Conservation (phyloP, 2,888 invertebrate genomes). For the Tethea ocularis region DNA sequence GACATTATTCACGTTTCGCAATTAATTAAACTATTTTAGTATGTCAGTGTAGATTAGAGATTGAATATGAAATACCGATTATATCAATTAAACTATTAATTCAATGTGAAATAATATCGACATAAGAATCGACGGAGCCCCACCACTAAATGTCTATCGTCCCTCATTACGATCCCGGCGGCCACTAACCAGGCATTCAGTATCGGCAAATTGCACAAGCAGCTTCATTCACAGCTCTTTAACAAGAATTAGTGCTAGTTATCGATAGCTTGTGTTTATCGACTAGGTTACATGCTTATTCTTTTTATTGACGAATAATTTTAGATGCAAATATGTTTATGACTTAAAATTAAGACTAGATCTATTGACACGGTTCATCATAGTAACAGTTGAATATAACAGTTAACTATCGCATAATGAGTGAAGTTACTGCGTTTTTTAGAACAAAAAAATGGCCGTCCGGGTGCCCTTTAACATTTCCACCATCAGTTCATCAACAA, state of each 20-base stretch:
- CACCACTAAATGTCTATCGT: slow-evolving; percentile 54
- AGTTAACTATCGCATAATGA: too few species aligned
- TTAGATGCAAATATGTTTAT: neutral
- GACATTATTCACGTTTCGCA: too few species aligned
- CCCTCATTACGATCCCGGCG: slow-evolving; percentile 48
- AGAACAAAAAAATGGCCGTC: too few species aligned
- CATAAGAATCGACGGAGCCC: slow-evolving; percentile 25
- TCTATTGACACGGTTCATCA: too few species aligned
- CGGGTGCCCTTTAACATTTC: too few species aligned
- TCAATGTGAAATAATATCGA: slow-evolving; percentile 7
- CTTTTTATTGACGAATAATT: neutral
- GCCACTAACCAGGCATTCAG: slow-evolving; percentile 30
- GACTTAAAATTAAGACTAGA: too few species aligned
- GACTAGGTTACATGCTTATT: slow-evolving; percentile 32
- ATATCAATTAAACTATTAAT: neutral
- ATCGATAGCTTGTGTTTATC: slow-evolving; percentile 52
- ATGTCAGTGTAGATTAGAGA: too few species aligned
- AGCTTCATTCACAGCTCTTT: slow-evolving; percentile 69
- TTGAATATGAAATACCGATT: neutral
- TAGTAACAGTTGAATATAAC: too few species aligned
- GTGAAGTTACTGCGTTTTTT: too few species aligned
- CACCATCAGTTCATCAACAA: too few species aligned
- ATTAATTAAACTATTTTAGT: too few species aligned
- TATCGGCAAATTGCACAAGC: slow-evolving; percentile 67
- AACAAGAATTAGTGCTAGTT: slow-evolving; percentile 60